Evolutionary conservation across 2,797 vertebrate species (phyloP), one percentile per base, ranked within the genome.

Genomic region (Emydoidea blandingii): DNA sequence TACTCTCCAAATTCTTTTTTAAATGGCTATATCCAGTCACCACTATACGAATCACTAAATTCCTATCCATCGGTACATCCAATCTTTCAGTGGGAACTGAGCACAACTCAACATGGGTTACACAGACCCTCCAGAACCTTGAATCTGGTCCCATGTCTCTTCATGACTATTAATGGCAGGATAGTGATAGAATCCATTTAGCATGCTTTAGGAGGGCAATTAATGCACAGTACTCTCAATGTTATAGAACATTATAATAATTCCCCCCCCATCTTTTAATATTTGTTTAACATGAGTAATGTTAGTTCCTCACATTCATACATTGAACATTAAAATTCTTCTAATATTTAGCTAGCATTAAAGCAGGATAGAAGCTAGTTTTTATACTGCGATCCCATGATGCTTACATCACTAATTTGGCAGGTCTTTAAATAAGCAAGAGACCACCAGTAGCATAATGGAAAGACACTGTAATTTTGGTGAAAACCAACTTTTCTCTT

Each of bases 351-450:
- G 2, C 1, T 3, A 1, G n/a, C 89, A 19, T 41, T 83, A 81
- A 90, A 95, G 82, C 12, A 86, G 57, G 50, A 87, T 86, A 49
- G 74, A 84, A 92, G 92, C 23, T 92, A 50, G 65, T 52, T 82
- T 76, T 90, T 54, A 81, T 47, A 50, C 56, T 62, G 56, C 56
- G 56, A 86, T 81, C 49, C 91, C 44, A 12, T 18, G 54, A 1
- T 3, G 52, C 25, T 82, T 54, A 83, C 3, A 72, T 1, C 21
- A 85, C 57, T 78, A 72, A 82, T 68, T 72, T 74, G 78, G 84
- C 57, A 93, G 86, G 65, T 91, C 44, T 87, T 90, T 85, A 93
- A 93, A 89, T 52, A 91, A 91, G 34, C 68, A 86, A 0, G 10
- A 91, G 83, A 41, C 86, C 88, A 82, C 44, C 50, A 87, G 27